Percentiles rank a stretch among this genome's conserved stretches.
phyloP scores from a whole-genome alignment of 2,797 vertebrate genomes.

The Myotis pilosus region DNA sequence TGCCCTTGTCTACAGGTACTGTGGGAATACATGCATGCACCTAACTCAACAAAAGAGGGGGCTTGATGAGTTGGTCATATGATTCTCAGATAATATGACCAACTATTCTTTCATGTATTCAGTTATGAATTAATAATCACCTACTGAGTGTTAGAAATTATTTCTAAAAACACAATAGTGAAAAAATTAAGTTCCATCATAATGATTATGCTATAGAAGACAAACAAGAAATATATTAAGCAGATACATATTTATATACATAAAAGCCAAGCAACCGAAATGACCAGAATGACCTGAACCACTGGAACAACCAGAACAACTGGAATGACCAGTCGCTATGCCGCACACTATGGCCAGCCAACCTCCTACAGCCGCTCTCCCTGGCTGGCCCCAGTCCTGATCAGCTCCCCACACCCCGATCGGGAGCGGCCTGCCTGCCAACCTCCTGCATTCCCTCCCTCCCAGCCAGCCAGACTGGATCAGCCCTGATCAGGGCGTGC shows the following conservation, averaged over 20 bases:
- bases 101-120: background rate
- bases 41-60: background rate
- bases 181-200: background rate
- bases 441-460: too few relatives aligned
- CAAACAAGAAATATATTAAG: background rate
- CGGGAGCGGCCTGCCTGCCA: too few relatives aligned
- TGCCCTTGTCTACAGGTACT: background rate
- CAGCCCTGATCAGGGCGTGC: too few relatives aligned
- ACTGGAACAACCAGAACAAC: too few relatives aligned
- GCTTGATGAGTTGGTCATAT: accelerated
- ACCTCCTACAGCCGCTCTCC: too few relatives aligned
- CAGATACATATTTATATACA: background rate
- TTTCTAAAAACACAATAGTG: background rate
- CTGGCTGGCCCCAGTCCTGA: too few relatives aligned
- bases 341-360: too few relatives aligned
- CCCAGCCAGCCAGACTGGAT: too few relatives aligned
- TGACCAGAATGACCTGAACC: too few relatives aligned
- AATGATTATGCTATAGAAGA: background rate
- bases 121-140: background rate
- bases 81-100: background rate
- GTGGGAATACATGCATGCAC: accelerated
- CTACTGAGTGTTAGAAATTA: background rate
- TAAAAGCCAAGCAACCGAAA: too few relatives aligned
- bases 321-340: too few relatives aligned
- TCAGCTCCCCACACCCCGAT: too few relatives aligned